Conservation (phyloP, 1,140 invertebrate genomes). For the Orchesella cincta region DNA sequence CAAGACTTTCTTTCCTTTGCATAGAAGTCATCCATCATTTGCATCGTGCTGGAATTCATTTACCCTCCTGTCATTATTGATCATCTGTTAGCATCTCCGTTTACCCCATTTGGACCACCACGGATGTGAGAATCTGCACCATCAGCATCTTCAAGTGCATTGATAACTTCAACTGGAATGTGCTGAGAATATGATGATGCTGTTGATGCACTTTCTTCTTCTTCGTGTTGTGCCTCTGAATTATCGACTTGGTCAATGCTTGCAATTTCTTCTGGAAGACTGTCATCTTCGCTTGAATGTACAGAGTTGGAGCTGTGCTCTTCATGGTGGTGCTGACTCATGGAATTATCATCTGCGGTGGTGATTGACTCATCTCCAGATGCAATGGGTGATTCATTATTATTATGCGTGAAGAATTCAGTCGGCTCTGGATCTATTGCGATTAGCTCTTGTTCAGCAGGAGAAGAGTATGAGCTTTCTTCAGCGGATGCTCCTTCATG, state of each 20-base stretch:
- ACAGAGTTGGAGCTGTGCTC: too few species aligned
- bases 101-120: neutral
- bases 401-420: neutral
- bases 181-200: neutral
- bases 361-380: too few species aligned
- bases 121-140: neutral
- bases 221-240: neutral
- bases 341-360: too few species aligned
- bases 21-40: neutral
- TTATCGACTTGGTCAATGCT: conserved; percentile 8
- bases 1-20: too few species aligned
- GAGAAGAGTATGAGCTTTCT: neutral
- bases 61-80: too few species aligned
- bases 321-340: too few species aligned
- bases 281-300: neutral
- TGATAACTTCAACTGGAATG: neutral
- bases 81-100: too few species aligned
- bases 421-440: neutral
- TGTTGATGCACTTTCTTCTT: neutral
- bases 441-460: conserved; percentile 1
- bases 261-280: conserved; percentile 1
- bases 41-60: neutral
- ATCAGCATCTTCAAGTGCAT: conserved; percentile 2
- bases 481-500: neutral
- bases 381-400: too few species aligned